Conservation (phyloP, 1,140 invertebrate genomes). For the Atta colombica region DNA sequence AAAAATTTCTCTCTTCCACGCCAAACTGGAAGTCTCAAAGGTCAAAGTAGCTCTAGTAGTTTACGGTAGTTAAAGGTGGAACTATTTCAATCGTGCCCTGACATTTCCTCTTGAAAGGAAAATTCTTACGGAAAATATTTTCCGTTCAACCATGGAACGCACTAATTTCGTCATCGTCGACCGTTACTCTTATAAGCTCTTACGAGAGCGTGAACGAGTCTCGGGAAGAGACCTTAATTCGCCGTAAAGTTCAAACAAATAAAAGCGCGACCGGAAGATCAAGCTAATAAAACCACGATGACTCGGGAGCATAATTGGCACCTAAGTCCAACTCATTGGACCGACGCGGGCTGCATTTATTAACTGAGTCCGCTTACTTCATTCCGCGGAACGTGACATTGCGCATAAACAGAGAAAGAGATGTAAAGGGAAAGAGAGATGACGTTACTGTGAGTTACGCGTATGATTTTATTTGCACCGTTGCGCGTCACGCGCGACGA, state of each 20-base stretch:
- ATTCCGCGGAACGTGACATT: constrained; percentile 35
- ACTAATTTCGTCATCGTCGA: constrained; percentile 28
- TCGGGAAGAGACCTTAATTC: constrained; percentile 7
- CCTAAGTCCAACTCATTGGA: background rate
- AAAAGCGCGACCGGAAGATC: constrained; percentile 37
- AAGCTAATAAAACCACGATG: constrained; percentile 14
- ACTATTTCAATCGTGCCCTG: constrained; percentile 39
- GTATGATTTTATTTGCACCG: constrained; percentile 57
- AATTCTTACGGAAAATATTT: constrained; percentile 39
- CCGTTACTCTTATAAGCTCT: background rate
- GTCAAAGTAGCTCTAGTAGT: background rate
- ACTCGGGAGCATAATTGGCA: constrained; percentile 58
- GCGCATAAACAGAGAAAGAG: background rate
- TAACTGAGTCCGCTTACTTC: constrained; percentile 27
- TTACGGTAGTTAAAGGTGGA: constrained; percentile 30
- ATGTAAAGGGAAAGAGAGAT: background rate
- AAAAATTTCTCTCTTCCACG: constrained; percentile 2
- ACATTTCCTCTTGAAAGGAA: background rate
- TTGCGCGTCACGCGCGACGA: constrained; percentile 24
- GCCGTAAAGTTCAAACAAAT: constrained; percentile 12
- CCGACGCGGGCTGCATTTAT: constrained; percentile 46
- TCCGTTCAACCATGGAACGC: background rate
- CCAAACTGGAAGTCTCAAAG: constrained; percentile 10
- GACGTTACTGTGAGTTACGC: constrained; percentile 22
- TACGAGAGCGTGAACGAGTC: background rate